Conservation (phyloP, 1,140 invertebrate species). For the Pristionchus pacificus region DNA sequence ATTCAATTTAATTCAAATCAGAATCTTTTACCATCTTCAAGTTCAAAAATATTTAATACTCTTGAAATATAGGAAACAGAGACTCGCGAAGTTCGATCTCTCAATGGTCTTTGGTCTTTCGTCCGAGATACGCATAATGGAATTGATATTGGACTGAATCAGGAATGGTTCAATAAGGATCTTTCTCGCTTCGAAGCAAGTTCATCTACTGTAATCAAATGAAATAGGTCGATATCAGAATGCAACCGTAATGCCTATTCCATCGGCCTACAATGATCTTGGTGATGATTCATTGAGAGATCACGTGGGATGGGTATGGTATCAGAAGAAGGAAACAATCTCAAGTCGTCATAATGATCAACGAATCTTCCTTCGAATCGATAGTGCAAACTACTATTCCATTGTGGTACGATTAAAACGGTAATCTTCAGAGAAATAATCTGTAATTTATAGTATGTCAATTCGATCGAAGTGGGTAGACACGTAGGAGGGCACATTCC, state of each 20-base stretch:
- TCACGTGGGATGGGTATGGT: constrained; percentile 79
- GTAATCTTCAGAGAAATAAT: too few species aligned
- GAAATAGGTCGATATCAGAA: constrained; percentile 48
- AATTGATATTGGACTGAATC: constrained; percentile 44
- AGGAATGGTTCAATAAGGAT: constrained; percentile 45
- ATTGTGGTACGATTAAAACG: too few species aligned
- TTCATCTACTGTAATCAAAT: neutral
- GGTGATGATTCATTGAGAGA: constrained; percentile 77
- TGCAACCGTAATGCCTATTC: constrained; percentile 82
- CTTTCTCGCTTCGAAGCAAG: constrained; percentile 40
- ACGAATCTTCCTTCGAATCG: too few species aligned
- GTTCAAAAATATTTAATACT: constrained; percentile 36
- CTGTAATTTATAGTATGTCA: constrained; percentile 74
- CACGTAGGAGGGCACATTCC: constrained; percentile 93
- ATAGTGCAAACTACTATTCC: too few species aligned
- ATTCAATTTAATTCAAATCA: constrained; percentile 57
- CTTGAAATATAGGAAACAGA: too few species aligned
- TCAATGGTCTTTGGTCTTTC: constrained; percentile 57
- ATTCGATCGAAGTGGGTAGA: constrained; percentile 71
- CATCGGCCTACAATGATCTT: constrained; percentile 93
- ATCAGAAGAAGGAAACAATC: too few species aligned
- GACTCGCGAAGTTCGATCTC: too few species aligned
- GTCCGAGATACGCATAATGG: constrained; percentile 51
- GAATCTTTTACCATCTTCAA: constrained; percentile 57
- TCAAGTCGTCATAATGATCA: too few species aligned